Evolutionary conservation across 1,140 invertebrate species (phyloP), one percentile per base, ranked within the genome.

Genomic region (Hycleus cichorii): DNA sequence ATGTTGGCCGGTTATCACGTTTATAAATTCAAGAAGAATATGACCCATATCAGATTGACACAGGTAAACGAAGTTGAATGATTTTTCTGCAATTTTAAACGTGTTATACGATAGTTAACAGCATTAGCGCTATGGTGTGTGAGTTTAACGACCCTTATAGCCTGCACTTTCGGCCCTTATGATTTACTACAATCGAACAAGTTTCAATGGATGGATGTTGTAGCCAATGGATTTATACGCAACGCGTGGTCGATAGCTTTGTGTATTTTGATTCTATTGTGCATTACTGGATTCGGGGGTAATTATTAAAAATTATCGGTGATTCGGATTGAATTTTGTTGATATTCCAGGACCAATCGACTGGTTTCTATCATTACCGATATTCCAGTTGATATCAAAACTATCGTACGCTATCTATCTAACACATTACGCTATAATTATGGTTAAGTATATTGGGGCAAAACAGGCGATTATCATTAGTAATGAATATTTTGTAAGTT

Each of bases 191-290:
- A 26, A 2, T 25, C 44, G 12, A 25, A 56, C 3, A 39, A 64
- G 3, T 26, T 38, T 11, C 38, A 46, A 11, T 24, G 50, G 4
- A 75, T 76, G 27, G 75, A 78, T 1, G 76, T 83, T 1, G 70
- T 85, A 10, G 89, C 85, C 58, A 80, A 77, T 0, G 75, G 80
- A 2, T 73, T 85, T 8, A 76, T 80, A 44, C 74, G 85, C 39
- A 70, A 79, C 1, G 71, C 71, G 0, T 89, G 86, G 80, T 76
- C 79, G 0, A 4, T 83, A 0, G 75, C 73, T 0, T 47, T 90
- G 1, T 76, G 76, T 2, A 87, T 85, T 83, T 73, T 89, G 8
- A 77, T 88, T 6, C 81, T 85, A 39, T 82, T 82, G 2, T 86
- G 86, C 62, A 69, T 76, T 3, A 75, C 81, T 46, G 83, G 82